Evolutionary conservation across 2,797 vertebrate species (phyloP), one percentile per base, ranked within the genome.

Genomic region (Hydrocynus forskahlii): DNA sequence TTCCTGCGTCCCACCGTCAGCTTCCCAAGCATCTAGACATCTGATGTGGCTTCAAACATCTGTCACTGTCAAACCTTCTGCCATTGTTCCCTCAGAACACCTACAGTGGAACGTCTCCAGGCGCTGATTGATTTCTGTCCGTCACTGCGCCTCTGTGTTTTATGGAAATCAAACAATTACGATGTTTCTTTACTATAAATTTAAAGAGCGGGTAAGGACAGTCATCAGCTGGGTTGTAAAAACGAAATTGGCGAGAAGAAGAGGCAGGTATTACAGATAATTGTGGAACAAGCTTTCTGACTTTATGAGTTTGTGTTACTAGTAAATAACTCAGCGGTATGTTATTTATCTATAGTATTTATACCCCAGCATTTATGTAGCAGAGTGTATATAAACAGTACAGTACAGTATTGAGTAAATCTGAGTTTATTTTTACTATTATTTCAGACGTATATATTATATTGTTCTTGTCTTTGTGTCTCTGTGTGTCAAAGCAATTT

Each of bases 1-100:
- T 84, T 87, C 84, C 78, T 84, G 66, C 69, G 66, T 82, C 70
- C 78, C 84, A 77, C 50, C 16, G 62, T 77, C 78, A 85, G 59
- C 25, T 69, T 84, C 71, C 80, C 75, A 75, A 70, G 75, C 67
- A 69, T 77, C 81, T 77, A 5, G 59, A 35, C 43, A 19, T 80
- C 52, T 82, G 64, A 77, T 73, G 52, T 76, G 48, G 79, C 59
- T 68, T 73, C 75, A 81, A 73, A 76, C 55, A 81, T 81, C 60
- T 67, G 72, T 80, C 54, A 79, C 6, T 43, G 17, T 40, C 40
- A 40, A 16, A 14, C 25, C 5, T 23, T 67, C 25, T 40, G 29
- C 75, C 55, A 71, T 78, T 79, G 79, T 79, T 79, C 19, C 35
- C 2, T 2, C 14, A 29, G 50, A 72, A 74, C 78, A 68, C 60